Base-by-base conservation (phyloP, 35 echinoderm and acorn worm genomes). In the Apostichopus japonicus region DNA sequence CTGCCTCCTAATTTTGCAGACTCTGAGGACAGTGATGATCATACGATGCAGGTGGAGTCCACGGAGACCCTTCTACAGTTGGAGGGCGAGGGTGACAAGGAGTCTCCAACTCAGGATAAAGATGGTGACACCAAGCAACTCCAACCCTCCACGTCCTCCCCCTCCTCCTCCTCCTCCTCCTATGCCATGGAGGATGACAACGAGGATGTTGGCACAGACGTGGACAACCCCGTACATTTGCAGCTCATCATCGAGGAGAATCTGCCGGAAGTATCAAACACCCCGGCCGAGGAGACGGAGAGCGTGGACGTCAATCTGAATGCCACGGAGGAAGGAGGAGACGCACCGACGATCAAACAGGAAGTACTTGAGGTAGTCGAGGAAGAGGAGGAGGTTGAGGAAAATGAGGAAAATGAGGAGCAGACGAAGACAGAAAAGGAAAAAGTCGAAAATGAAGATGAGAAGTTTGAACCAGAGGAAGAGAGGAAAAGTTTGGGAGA, bases 21-120 rank as follows among this genome's bases (percentile, higher is more conserved):
- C 81, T 84, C 81, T 84, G 81, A 84, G 4, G 81, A 84, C 54
- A 84, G 81, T 13, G 81, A 84, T 23, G 81, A 84, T 57, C 81
- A 84, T 53, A 84, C 81, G n/a, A 84, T 84, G 61, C 81, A 84
- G 23, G 81, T 84, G n/a, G 56, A 23, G n/a, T 24, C 81, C 9
- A 10, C 81, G 10, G 55, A 84, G 16, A 57, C 56, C 51, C 81
- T 58, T 24, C 51, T 58, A 58, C 6, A 25, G 56, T 51, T 84
- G 81, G 56, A 1, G 57, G 81, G 19, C 10, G 81, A 84, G 56
- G 54, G 16, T 11, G 81, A 84, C 57, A 58, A 24, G 11, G 71
- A n/a, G 0, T 5, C 71, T 19, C 71, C 71, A 17, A 7, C 6
- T 73, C 16, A n/a, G 17, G 71, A 73, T 17, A 19, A 73, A 19